These are phyloP conservation scores for Stenichneumon culpator DNA, from an alignment of 2,888 invertebrate genomes.

Conservation along the genomic window DNA sequence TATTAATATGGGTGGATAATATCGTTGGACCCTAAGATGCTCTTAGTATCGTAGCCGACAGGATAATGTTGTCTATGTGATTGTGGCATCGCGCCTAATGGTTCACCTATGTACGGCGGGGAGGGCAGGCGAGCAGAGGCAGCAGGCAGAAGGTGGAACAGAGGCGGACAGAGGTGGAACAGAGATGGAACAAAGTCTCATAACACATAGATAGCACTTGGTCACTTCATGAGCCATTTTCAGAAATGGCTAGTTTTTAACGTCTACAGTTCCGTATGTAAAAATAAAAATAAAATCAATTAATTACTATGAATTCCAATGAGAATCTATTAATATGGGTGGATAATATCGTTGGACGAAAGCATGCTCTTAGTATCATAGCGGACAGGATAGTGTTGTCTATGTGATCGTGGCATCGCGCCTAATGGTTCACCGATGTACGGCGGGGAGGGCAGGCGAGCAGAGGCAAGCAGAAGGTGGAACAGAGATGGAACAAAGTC, in stretches of 20 bases:
- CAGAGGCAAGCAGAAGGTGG: constrained; percentile 42
- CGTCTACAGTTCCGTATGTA: not conserved
- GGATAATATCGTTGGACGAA: not conserved
- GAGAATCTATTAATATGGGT: not conserved
- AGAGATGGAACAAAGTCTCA: constrained; percentile 4
- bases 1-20: not conserved
- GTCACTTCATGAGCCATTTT: too few species aligned
- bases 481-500: constrained; percentile 3
- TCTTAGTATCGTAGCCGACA: constrained; percentile 26
- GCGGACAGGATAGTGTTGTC: constrained; percentile 36
- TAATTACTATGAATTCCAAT: not conserved
- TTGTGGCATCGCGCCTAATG: constrained; percentile 56
- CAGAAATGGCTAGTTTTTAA: not conserved
- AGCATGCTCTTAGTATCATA: constrained; percentile 13
- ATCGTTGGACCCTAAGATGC: not conserved
- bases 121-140: constrained; percentile 54
- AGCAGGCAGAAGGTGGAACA: constrained; percentile 32
- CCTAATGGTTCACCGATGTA: constrained; percentile 64
- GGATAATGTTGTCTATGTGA: constrained; percentile 39
- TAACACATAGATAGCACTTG: not conserved
- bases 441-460: constrained; percentile 43
- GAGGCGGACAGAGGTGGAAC: too few species aligned
- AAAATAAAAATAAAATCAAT: too few species aligned
- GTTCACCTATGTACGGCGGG: constrained; percentile 56
- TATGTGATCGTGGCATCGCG: constrained; percentile 44